Base-by-base conservation (phyloP, 2,113 vertebrate species). In the Corythornis vintsioides region DNA sequence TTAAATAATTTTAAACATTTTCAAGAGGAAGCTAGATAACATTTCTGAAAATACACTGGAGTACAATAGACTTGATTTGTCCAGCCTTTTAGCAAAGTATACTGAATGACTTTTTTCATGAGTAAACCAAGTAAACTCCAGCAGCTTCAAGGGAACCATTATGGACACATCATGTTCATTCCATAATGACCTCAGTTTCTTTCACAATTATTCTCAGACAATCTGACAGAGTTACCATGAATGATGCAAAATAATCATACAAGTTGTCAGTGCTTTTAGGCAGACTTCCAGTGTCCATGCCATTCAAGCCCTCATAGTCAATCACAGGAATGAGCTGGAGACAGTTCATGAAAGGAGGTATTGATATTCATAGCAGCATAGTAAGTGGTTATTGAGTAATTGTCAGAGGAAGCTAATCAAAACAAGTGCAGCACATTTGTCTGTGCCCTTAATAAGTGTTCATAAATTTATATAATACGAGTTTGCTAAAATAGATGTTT, bases 201-300 rank as follows among this genome's bases (percentile, higher is more conserved):
- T 81, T 65, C 40, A 71, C 29, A 88, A 57, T 83, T 90, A 70
- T 78, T 87, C 72, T 92, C 43, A 78, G 73, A 75, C 69, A 90
- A 71, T 24, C 29, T 92, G 92, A 64, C 79, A 90, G 42, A 80
- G 26, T 64, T 72, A 92, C 28, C 40, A 64, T 21, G 48, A 93
- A 75, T 25, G 80, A 88, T 67, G 57, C 26, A 81, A 79, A 26
- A 81, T 53, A 78, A 83, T 74, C 6, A 81, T 76, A 90, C 42
- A 52, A 66, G 50, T 29, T 71, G 69, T 89, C 77, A 79, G 4
- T 33, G 45, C 40, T 84, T 92, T 75, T 24, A 69, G 66, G 90
- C 53, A 89, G 47, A 79, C 26, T 84, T 88, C 69, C 83, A 92
- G 35, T 13, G 76, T 21, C 63, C 57, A 65, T 31, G 83, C 29